Evolutionary conservation across 2,797 vertebrate species (phyloP).

Genomic region (Premnoplex brunnescens): DNA sequence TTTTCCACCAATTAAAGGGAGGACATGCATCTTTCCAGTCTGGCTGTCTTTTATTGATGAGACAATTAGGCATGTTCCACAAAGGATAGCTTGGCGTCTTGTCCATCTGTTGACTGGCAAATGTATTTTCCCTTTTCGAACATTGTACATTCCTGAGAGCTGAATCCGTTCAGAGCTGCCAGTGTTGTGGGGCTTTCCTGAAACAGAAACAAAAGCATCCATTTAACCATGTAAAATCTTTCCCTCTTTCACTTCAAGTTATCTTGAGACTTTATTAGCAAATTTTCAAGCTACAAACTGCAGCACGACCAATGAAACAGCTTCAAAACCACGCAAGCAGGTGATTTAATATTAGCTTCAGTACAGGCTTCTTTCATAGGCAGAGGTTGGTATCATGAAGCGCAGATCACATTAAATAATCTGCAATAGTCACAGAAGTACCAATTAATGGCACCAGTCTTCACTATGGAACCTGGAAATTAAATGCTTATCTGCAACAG

Average conservation of each 20-base stretch:
- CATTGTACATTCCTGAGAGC: slow-evolving; percentile 94
- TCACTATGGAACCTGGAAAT: neutral
- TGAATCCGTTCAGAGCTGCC: slow-evolving; percentile 92
- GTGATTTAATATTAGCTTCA: neutral
- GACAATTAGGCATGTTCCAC: slow-evolving; percentile 96
- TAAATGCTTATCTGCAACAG: neutral
- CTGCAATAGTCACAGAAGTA: neutral
- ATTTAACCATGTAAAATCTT: slow-evolving; percentile 43
- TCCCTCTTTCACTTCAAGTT: neutral
- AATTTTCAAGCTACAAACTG: neutral
- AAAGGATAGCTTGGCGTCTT: slow-evolving; percentile 94
- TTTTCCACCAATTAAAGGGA: slow-evolving; percentile 96
- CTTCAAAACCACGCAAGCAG: neutral
- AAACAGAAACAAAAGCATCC: slow-evolving; percentile 68
- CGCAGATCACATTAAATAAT: neutral
- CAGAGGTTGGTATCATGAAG: neutral
- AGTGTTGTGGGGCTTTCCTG: slow-evolving; percentile 91
- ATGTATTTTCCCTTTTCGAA: slow-evolving; percentile 98
- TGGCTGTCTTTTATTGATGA: slow-evolving; percentile 96
- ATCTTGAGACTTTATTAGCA: neutral
- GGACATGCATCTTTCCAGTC: slow-evolving; percentile 96
- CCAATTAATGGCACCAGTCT: neutral
- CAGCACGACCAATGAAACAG: neutral
- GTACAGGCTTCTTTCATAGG: neutral
- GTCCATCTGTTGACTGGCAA: slow-evolving; percentile 97